Base-by-base conservation (phyloP, 2,113 vertebrate species). In the Sylvietta virens region DNA sequence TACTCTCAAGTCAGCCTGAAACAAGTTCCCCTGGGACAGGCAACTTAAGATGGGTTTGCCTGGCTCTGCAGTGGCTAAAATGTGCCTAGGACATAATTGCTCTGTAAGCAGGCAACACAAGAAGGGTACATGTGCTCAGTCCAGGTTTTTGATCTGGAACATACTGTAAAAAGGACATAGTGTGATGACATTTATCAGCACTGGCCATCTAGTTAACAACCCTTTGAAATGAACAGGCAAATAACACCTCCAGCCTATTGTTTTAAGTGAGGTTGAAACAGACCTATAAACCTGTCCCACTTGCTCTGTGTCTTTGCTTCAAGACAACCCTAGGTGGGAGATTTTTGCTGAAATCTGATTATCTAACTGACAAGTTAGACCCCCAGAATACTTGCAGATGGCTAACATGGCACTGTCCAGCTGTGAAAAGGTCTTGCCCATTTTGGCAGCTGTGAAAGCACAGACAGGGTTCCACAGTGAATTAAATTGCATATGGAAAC, bases 141-240 rank as follows among this genome's bases (percentile, higher is more conserved):
- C 87, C 91, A 94, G 87, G 58, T 69, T 94, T 95, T 85, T 97
- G 95, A 95, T 97, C 94, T 95, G 89, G 95, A 95, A 96, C 94
- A 64, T 31, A 37, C 37, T 73, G 89, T 94, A 69, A 92, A 94
- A 92, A 95, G 96, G 91, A 95, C 93, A 65, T 42, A 80, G 44
- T 23, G 70, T 95, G 91, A 85, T 94, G 91, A 94, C 93, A 95
- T 96, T 96, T 97, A 95, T 96, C 95, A 89, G 70, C 87, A 58
- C 37, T 20, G 50, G 89, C 70, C 95, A 97, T 96, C 95, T 95
- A 70, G 78, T 87, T 94, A 97, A 91, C 84, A 92, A 21, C 27
- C 13, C 81, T 96, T 92, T 92, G 66, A 91, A 97, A 96, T 44
- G 37, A 92, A 42, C 70, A 77, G 58, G 73, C 85, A 96, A 97